Base-by-base conservation (phyloP, 1,140 invertebrate genomes). In the Drosophila ironensis region DNA sequence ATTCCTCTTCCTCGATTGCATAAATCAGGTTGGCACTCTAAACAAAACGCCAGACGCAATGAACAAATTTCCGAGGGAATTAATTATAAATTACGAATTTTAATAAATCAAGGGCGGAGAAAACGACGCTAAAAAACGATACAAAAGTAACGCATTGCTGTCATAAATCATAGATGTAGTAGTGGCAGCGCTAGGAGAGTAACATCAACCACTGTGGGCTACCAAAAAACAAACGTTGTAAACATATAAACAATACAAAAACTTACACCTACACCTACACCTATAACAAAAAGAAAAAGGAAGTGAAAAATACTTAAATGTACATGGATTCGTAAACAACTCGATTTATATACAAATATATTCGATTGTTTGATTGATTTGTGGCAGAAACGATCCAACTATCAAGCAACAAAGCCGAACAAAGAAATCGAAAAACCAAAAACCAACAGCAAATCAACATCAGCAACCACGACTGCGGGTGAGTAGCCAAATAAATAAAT, bases 401-500 rank as follows among this genome's bases (percentile, higher is more conserved):
- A 47, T 63, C 12, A 60, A 28, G 28, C 17, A 20, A 37, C 19
- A 48, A 61, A 47, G 9, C 53, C n/a, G 27, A 53, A 28, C 27
- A 2, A n/a, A n/a, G n/a, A 27, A 27, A 27, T 7, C 7, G 25
- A 14, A 61, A 27, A 8, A 14, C 11, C 27, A 24, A 28, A 37
- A 46, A 17, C 4, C 5, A 25, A 27, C 12, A 35, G 22, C 4
- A 61, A 44, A 12, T 22, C 56, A 52, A 37, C 63, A 61, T 42
- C 19, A 63, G 22, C 38, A 53, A 45, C 52, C 19, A 40, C 38
- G 48, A 53, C 47, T 59, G 54, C 66, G 54, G 76, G 76, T 81
- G 72, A 81, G 76, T 81, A 81, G 76, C 52, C 35, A 81, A 73
- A 71, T 45, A 76, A 80, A 67, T 80, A 80, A 80, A 82, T 76